These are phyloP conservation scores for Cephonodes hylas DNA, from an alignment of 2,888 invertebrate species.

Conservation along the genomic window DNA sequence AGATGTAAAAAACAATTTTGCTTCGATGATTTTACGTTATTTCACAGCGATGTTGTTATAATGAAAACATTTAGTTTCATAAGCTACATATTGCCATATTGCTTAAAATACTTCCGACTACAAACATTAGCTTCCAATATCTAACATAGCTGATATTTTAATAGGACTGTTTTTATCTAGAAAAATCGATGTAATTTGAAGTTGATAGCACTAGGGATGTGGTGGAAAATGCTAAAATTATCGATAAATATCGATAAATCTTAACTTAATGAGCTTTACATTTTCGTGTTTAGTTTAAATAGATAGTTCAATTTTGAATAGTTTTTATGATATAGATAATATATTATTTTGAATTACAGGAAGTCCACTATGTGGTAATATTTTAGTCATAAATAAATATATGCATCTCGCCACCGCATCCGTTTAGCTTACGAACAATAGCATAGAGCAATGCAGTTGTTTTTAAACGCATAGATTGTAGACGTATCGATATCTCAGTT, in stretches of 20 bases:
- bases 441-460: neutral
- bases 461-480: neutral
- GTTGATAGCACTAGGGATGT: neutral
- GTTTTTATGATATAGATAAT: neutral
- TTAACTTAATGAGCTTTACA: neutral
- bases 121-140: constrained; percentile 23
- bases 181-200: neutral
- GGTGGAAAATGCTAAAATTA: neutral
- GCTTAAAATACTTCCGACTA: constrained; percentile 26
- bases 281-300: neutral
- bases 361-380: neutral
- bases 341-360: neutral
- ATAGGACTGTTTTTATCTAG: neutral
- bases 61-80: constrained; percentile 21
- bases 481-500: neutral
- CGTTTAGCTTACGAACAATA: neutral
- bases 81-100: constrained; percentile 28
- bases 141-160: constrained; percentile 15
- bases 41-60: neutral
- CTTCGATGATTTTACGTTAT: neutral
- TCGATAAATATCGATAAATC: neutral
- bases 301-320: neutral
- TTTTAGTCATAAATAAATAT: neutral
- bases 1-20: neutral
- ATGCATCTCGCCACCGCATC: neutral